Base-by-base conservation (phyloP, 2,797 vertebrate genomes). In the Kryptolebias ocellatus region DNA sequence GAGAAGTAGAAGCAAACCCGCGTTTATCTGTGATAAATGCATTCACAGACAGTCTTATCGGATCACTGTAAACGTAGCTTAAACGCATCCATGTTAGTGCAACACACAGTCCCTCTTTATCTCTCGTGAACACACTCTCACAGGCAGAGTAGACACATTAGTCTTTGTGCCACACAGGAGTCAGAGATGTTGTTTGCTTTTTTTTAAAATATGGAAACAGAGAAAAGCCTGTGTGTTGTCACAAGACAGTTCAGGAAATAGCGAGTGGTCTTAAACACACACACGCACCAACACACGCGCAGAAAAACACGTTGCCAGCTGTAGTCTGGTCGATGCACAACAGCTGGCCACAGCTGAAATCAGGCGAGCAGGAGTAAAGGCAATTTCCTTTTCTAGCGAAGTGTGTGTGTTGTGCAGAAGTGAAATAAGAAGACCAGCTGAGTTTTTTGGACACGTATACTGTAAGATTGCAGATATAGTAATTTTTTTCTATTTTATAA, bases 241-340 rank as follows among this genome's bases (percentile, higher is more conserved):
- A 76, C 57, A 80, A 84, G 74, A 85, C 74, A 76, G 68, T 54
- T 85, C 83, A 88, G 85, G 86, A 90, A 90, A 90, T 87, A 89
- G 83, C 85, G 64, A 68, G 54, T 74, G 61, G 76, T 86, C 69
- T 73, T 74, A 45, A 45, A 76, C 56, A 56, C 76, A 70, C 63
- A 68, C 46, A 47, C 45, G 51, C 28, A 17, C 31, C 5, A n/a
- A 45, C 16, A 12, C 14, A 12, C 14, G 12, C 53, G 5, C 53
- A 37, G 11, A 7, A 11, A 18, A 1, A 8, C 37, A 44, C 20
- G 8, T 16, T 71, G 61, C 57, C 77, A 74, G 67, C 78, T 83
- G 52, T 51, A 51, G 53, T 83, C 70, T 67, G 77, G 79, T 83
- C 83, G 76, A 52, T 78, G 62, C 74, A 67, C 79, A 87, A 79